Conservation (phyloP, 2,113 vertebrate species). For the Dicentrarchus labrax region DNA sequence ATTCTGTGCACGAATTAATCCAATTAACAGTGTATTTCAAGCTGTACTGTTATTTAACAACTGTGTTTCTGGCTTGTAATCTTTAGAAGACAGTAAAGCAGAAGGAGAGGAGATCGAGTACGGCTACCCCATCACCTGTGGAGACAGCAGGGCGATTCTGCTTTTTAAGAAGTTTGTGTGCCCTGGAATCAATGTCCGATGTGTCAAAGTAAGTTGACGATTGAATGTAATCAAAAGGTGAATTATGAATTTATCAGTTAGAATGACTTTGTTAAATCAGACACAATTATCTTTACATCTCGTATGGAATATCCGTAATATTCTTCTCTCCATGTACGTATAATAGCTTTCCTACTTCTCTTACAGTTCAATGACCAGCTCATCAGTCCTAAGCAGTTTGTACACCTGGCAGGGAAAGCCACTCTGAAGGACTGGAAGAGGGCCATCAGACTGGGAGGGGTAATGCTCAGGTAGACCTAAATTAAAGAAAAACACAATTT, state of each 20-base stretch:
- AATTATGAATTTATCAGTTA: neutral
- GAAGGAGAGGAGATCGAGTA: constrained; percentile 91
- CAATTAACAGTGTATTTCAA: neutral
- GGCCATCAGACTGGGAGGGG: constrained; percentile 94
- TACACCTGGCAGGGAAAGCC: constrained; percentile 95
- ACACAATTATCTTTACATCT: neutral
- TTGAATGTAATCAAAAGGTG: neutral
- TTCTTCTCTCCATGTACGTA: neutral
- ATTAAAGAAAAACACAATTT: neutral
- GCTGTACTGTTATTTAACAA: neutral
- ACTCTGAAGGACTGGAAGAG: constrained; percentile 98
- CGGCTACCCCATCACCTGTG: constrained; percentile 95
- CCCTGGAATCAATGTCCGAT: constrained; percentile 95
- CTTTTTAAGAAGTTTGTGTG: constrained; percentile 98
- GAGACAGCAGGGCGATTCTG: constrained; percentile 93
- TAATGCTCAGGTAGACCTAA: constrained; percentile 92
- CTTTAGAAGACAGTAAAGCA: constrained; percentile 85
- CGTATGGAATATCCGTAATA: neutral
- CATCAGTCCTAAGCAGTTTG: constrained; percentile 97
- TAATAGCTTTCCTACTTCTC: constrained; percentile 14
- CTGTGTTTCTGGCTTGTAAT: neutral
- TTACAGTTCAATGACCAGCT: constrained; percentile 93
- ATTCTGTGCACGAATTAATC: neutral
- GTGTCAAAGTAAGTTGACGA: constrained; percentile 88
- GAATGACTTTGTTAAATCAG: neutral